These are phyloP conservation scores for Trichomycterus rosablanca DNA, from an alignment of 2,113 vertebrate species.

Conservation along the genomic window DNA sequence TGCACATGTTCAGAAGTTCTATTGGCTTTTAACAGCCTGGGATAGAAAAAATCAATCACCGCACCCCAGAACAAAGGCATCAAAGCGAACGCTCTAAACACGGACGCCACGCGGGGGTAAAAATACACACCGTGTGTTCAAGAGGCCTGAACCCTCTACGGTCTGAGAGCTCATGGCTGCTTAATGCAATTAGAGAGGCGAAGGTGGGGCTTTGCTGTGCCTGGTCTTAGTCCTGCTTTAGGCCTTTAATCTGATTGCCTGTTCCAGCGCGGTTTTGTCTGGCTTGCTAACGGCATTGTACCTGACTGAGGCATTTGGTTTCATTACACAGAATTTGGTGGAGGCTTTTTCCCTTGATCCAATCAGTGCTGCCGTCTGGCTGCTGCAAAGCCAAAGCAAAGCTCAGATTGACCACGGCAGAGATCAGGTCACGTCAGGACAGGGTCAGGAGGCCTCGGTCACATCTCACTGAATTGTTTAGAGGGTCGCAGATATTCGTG, in stretches of 20 bases:
- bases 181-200: conserved; percentile 40
- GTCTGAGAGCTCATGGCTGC: conserved; percentile 23
- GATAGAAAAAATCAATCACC: conserved; percentile 5
- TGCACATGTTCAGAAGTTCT: no score
- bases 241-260: conserved; percentile 45
- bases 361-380: conserved; percentile 39
- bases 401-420: conserved; percentile 4
- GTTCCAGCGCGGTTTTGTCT: conserved; percentile 38
- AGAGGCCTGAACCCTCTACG: no score
- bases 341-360: conserved; percentile 35
- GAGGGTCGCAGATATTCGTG: neutral
- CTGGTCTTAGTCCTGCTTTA: conserved; percentile 34
- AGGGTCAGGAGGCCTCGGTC: no score
- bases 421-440: conserved; percentile 1
- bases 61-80: neutral
- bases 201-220: conserved; percentile 14
- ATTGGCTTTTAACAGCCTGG: no score
- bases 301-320: conserved; percentile 43
- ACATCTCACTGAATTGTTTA: conserved; percentile 2
- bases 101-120: no score
- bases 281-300: conserved; percentile 45
- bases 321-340: conserved; percentile 45
- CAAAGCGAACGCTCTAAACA: conserved; percentile 7
- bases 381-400: conserved; percentile 4
- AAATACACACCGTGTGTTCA: no score